Evolutionary conservation across 2,888 invertebrate species (phyloP).

Genomic region (Cheilosia grossa): DNA sequence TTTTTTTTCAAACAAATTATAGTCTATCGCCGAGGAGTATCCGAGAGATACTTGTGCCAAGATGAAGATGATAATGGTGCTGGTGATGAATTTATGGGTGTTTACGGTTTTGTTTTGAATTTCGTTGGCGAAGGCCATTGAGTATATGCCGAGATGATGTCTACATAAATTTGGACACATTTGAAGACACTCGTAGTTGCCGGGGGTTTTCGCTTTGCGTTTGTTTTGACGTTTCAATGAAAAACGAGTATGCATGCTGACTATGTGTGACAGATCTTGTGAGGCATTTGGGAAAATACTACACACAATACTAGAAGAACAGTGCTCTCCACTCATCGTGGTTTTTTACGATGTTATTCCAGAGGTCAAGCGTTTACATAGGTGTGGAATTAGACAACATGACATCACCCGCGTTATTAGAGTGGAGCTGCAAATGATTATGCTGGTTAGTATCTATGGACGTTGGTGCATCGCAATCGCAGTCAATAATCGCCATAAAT

Average conservation of each 20-base stretch:
- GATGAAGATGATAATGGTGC: conserved; percentile 55
- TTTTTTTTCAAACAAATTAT: conserved; percentile 58
- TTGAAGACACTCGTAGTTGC: conserved; percentile 6
- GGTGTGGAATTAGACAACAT: too few species aligned
- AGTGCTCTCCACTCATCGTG: too few species aligned
- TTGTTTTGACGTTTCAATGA: conserved; percentile 44
- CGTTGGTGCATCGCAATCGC: too few species aligned
- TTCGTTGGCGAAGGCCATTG: conserved; percentile 20
- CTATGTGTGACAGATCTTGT: neutral
- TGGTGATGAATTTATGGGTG: conserved; percentile 64
- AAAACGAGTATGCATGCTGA: conserved; percentile 1
- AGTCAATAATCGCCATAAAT: too few species aligned
- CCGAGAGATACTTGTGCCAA: conserved; percentile 27
- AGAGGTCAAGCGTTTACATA: too few species aligned
- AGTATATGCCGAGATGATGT: conserved; percentile 1
- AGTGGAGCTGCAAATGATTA: too few species aligned
- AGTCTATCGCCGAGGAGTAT: conserved; percentile 35
- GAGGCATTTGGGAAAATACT: neutral
- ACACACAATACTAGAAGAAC: too few species aligned
- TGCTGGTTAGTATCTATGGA: too few species aligned
- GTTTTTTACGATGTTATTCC: too few species aligned
- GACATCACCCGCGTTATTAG: too few species aligned
- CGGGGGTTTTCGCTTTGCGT: neutral
- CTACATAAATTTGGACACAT: conserved; percentile 20
- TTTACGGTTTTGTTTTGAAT: conserved; percentile 30